Conservation (phyloP, 2,113 vertebrate species). For the Piprites chloris region DNA sequence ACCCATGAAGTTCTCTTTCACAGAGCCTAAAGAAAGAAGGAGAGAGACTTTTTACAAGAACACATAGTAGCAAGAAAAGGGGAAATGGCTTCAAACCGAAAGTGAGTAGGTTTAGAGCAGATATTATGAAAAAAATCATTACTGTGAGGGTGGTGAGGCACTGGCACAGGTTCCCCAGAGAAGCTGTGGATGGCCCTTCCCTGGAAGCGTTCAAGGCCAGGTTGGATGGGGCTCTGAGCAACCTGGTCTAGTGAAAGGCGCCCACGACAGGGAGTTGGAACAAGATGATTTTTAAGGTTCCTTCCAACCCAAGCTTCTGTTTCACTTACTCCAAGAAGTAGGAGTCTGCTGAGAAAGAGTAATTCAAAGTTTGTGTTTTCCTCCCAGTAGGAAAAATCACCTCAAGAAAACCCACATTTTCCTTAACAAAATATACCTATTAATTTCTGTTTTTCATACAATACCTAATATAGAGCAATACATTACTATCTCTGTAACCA, state of each 20-base stretch:
- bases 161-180: neutral
- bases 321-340: neutral
- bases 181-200: neutral
- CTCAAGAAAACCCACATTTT: neutral
- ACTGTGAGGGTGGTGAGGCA: neutral
- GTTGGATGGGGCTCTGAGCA: neutral
- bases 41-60: neutral
- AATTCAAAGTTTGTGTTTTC: neutral
- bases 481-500: neutral
- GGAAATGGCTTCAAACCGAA: neutral
- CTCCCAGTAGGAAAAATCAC: neutral
- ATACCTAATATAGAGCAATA: neutral
- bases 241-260: neutral
- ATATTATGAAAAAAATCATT: neutral
- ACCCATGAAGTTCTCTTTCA: neutral
- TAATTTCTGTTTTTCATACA: neutral
- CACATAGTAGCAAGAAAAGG: neutral
- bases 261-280: neutral
- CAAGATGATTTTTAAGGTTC: neutral
- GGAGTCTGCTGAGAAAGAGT: neutral
- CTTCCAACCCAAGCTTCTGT: neutral
- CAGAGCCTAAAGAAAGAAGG: neutral
- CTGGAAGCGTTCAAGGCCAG: neutral
- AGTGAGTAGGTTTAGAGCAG: neutral
- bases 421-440: neutral